Percentiles rank a stretch among this genome's conserved stretches.
phyloP scores from a whole-genome alignment of 1,140 invertebrate species.

The Drosophila sulfurigaster region DNA sequence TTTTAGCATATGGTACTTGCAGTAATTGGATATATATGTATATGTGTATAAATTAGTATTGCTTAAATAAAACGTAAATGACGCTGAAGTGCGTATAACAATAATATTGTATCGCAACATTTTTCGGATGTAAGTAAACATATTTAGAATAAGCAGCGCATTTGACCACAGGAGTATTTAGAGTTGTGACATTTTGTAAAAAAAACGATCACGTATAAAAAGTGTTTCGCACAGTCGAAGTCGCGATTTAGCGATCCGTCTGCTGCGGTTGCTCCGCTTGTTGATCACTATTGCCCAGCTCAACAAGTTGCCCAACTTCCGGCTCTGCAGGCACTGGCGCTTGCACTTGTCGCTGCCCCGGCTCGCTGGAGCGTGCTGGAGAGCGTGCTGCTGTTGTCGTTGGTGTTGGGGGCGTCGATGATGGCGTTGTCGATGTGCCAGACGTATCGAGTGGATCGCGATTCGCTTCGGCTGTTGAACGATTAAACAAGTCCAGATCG shows the following conservation, averaged over 20 bases:
- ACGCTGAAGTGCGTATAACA: conserved; percentile 18
- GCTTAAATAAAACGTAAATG: conserved; percentile 14
- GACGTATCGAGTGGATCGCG: conserved; percentile 10
- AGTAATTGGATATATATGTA: too few species aligned
- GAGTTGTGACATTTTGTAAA: conserved; percentile 30
- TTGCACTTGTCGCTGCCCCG: conserved; percentile 3
- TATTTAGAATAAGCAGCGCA: conserved; percentile 29
- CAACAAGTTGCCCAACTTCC: conserved; percentile 19
- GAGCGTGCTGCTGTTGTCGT: conserved; percentile 9
- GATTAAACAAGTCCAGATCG: not conserved
- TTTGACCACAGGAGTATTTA: conserved; percentile 59
- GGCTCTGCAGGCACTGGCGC: not conserved
- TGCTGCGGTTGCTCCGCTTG: not conserved
- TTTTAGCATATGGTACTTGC: conserved; percentile 10
- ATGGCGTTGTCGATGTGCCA: conserved; percentile 19
- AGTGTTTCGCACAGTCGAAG: not conserved
- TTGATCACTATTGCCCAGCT: conserved; percentile 14
- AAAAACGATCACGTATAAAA: conserved; percentile 24
- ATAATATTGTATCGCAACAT: conserved; percentile 3
- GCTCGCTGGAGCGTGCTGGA: not conserved
- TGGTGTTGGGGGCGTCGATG: conserved; percentile 26
- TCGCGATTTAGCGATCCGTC: conserved; percentile 16
- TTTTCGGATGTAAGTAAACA: conserved; percentile 21
- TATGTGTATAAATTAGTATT: conserved; percentile 1
- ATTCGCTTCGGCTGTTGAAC: not conserved